These are phyloP conservation scores for Stomatorhinus walkeri DNA, from an alignment of 2,797 vertebrate genomes.

Conservation along the genomic window DNA sequence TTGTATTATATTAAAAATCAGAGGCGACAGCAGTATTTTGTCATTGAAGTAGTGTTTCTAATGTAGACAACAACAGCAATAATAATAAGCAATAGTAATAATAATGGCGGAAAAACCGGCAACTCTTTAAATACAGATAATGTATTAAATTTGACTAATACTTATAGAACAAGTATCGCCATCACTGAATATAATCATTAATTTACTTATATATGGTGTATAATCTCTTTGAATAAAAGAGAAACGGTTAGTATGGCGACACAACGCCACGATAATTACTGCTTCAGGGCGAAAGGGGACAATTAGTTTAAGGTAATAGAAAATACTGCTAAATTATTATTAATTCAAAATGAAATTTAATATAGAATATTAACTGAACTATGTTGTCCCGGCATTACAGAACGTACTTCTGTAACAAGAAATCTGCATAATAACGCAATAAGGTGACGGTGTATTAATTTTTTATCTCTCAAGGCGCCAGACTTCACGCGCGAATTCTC, in stretches of 20 bases:
- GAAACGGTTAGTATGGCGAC: slow-evolving; percentile 42
- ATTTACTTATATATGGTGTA: slow-evolving; percentile 3
- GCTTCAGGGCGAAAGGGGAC: slow-evolving; percentile 57
- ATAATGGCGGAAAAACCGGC: not conserved
- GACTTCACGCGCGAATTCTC: slow-evolving; percentile 9
- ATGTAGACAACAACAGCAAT: not conserved
- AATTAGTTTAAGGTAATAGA: not conserved
- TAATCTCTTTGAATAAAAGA: slow-evolving; percentile 45
- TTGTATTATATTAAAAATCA: not conserved
- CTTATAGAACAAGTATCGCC: not conserved
- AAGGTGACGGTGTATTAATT: slow-evolving; percentile 11
- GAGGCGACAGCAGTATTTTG: not conserved
- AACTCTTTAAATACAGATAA: not conserved
- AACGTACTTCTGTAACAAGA: slow-evolving; percentile 3
- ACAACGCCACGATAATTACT: slow-evolving; percentile 66
- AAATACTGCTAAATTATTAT: slow-evolving; percentile 2
- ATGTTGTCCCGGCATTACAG: slow-evolving; percentile 1
- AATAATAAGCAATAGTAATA: not conserved
- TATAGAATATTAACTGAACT: not conserved
- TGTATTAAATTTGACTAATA: not conserved
- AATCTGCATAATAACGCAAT: slow-evolving; percentile 7
- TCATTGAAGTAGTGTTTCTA: not conserved
- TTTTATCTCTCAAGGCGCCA: slow-evolving; percentile 13
- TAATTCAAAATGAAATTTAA: slow-evolving; percentile 5
- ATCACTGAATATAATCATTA: not conserved